Evolutionary conservation across 2,113 vertebrate genomes (phyloP).

Genomic region (Spea multiplicata): DNA sequence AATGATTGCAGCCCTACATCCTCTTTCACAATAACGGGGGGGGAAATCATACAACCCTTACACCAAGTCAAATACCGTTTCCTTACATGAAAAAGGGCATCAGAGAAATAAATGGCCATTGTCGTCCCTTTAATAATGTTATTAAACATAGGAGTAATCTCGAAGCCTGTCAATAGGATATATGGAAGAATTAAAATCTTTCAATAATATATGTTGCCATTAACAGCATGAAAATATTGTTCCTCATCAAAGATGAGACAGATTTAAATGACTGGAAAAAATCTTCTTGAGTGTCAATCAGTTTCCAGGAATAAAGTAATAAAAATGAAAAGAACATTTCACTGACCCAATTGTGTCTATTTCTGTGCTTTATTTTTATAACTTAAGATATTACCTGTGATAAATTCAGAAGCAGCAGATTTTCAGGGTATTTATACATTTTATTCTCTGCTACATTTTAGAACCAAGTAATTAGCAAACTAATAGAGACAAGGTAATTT

Average conservation of each 20-base stretch:
- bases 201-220: conserved; percentile 31
- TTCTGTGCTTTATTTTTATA: conserved; percentile 57
- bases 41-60: too few species aligned
- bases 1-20: too few species aligned
- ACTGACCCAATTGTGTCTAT: conserved; percentile 61
- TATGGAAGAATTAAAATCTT: neutral
- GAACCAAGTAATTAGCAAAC: conserved; percentile 31
- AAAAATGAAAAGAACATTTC: conserved; percentile 55
- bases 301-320: conserved; percentile 44
- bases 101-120: too few species aligned
- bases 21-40: too few species aligned
- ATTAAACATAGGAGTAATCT: too few species aligned
- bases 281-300: conserved; percentile 38
- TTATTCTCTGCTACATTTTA: conserved; percentile 36
- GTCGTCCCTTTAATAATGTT: too few species aligned
- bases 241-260: conserved; percentile 36
- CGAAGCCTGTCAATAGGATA: neutral
- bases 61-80: too few species aligned
- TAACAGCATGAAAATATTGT: conserved; percentile 41
- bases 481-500: conserved; percentile 25
- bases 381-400: conserved; percentile 39
- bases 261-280: conserved; percentile 20
- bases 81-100: too few species aligned
- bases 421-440: conserved; percentile 34
- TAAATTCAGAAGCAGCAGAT: conserved; percentile 29